Evolutionary conservation across 2,113 vertebrate genomes (phyloP).

Genomic region (Lampris incognitus): DNA sequence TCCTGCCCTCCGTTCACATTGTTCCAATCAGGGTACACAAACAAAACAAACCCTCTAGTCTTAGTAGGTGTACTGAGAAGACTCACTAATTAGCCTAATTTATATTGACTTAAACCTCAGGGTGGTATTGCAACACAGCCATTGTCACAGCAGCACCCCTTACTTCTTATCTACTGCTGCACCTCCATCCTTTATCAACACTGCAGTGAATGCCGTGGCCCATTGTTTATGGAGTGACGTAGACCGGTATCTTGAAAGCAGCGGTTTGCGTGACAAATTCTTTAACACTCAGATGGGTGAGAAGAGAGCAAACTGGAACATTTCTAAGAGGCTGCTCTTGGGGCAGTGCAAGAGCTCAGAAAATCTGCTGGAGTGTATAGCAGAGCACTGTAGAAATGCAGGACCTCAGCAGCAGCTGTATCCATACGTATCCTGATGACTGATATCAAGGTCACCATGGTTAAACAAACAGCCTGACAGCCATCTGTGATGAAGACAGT

Average conservation of each 20-base stretch:
- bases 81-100: conserved; percentile 43
- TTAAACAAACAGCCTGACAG: not conserved
- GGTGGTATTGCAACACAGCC: conserved; percentile 26
- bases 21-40: conserved; percentile 12
- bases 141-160: conserved; percentile 16
- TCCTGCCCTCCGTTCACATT: too few species aligned
- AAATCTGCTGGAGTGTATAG: conserved; percentile 30
- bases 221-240: conserved; percentile 9
- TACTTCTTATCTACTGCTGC: conserved; percentile 8
- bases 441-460: not conserved
- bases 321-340: conserved; percentile 39
- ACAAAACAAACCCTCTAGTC: conserved; percentile 22
- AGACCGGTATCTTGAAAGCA: conserved; percentile 34
- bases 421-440: not conserved
- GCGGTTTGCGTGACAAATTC: conserved; percentile 36
- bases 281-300: conserved; percentile 37
- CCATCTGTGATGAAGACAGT: conserved; percentile 8
- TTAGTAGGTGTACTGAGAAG: conserved; percentile 7
- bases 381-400: conserved; percentile 28
- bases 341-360: conserved; percentile 14
- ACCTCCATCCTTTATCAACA: conserved; percentile 22
- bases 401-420: not conserved
- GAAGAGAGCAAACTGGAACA: conserved; percentile 51
- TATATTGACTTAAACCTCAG: conserved; percentile 31
- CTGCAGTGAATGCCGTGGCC: conserved; percentile 33